Evolutionary conservation across 2,797 vertebrate genomes (phyloP).

Genomic region (Labroides dimidiatus): DNA sequence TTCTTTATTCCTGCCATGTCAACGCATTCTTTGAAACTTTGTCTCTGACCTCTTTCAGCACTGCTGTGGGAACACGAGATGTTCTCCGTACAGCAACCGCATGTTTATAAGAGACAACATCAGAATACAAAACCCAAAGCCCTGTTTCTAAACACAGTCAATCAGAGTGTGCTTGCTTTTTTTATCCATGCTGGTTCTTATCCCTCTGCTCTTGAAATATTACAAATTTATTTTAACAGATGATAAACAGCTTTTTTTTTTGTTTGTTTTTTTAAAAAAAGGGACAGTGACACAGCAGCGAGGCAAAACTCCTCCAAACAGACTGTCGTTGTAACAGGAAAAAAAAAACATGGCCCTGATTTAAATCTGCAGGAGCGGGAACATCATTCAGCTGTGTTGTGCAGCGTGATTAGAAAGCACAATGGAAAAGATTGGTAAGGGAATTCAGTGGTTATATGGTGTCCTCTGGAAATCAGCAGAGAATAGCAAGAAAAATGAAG

Average conservation of each 20-base stretch:
- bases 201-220: slow-evolving; percentile 31
- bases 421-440: slow-evolving; percentile 45
- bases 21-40: slow-evolving; percentile 33
- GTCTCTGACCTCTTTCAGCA: slow-evolving; percentile 50
- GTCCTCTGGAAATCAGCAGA: slow-evolving; percentile 64
- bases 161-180: slow-evolving; percentile 33
- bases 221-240: slow-evolving; percentile 44
- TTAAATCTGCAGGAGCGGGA: slow-evolving; percentile 24
- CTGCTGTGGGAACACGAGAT: slow-evolving; percentile 43
- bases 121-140: slow-evolving; percentile 59
- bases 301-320: slow-evolving; percentile 43
- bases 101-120: slow-evolving; percentile 67
- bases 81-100: slow-evolving; percentile 45
- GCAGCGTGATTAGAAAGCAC: slow-evolving; percentile 25
- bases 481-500: slow-evolving; percentile 58
- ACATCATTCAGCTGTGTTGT: slow-evolving; percentile 18
- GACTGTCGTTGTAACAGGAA: slow-evolving; percentile 40
- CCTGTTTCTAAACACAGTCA: slow-evolving; percentile 54
- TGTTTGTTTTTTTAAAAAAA: slow-evolving; percentile 4
- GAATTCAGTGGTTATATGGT: slow-evolving; percentile 22
- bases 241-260: slow-evolving; percentile 26
- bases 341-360: slow-evolving; percentile 41
- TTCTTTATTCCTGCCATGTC: slow-evolving; percentile 51
- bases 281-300: slow-evolving; percentile 19
- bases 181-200: slow-evolving; percentile 36